Percentiles rank a stretch among this genome's conserved stretches.
phyloP scores from a whole-genome alignment of 2,113 vertebrate species.

The Perca fluviatilis region DNA sequence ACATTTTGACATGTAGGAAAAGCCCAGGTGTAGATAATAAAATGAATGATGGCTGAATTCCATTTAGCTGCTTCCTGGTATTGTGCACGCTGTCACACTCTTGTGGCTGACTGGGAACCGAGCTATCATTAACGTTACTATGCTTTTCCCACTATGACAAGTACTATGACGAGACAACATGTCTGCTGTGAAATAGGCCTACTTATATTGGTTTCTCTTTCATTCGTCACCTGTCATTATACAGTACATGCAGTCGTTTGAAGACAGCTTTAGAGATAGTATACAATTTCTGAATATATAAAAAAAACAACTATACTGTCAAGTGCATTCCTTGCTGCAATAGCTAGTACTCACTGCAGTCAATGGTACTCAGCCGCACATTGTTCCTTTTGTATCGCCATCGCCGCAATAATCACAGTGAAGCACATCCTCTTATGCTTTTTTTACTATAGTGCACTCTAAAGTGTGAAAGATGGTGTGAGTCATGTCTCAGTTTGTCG shows the following conservation, averaged over 20 bases:
- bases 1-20: not conserved
- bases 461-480: conserved; percentile 40
- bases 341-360: conserved; percentile 32
- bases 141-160: not conserved
- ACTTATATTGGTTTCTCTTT: not conserved
- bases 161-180: not conserved
- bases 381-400: conserved; percentile 53
- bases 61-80: not conserved
- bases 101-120: too few species aligned
- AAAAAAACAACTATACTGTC: conserved; percentile 17
- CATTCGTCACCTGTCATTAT: not conserved
- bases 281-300: conserved; percentile 20
- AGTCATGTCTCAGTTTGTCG: conserved; percentile 44
- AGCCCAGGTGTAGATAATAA: not conserved
- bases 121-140: too few species aligned
- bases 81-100: not conserved
- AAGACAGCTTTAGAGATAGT: conserved; percentile 10
- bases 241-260: not conserved
- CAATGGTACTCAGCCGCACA: conserved; percentile 50
- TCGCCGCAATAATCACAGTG: conserved; percentile 42
- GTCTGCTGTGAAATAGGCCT: not conserved
- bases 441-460: conserved; percentile 24
- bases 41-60: not conserved
- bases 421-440: conserved; percentile 53
- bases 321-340: conserved; percentile 47